Evolutionary conservation across 1,140 invertebrate genomes (phyloP).

Genomic region (Luehdorfia chinensis): DNA sequence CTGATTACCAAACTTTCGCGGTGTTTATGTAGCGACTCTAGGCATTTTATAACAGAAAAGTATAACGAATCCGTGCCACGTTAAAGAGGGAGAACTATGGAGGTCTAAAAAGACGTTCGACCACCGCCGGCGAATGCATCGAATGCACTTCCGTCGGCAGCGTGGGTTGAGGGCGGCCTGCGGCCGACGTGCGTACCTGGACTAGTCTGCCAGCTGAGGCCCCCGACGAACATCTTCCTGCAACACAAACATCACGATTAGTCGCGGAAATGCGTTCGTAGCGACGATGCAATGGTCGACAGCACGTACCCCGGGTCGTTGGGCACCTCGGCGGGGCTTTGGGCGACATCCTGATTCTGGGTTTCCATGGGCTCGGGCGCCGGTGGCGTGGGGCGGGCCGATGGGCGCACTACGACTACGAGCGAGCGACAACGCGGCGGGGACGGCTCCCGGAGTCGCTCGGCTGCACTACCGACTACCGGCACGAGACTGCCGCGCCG

Average conservation of each 20-base stretch:
- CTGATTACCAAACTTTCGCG: constrained; percentile 72
- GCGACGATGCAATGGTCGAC: constrained; percentile 37
- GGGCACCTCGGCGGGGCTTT: constrained; percentile 89
- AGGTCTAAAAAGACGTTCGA: constrained; percentile 38
- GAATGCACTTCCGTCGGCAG: constrained; percentile 53
- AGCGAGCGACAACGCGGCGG: constrained; percentile 80
- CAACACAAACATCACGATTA: constrained; percentile 80
- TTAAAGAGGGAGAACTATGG: constrained; percentile 32
- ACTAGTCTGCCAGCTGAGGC: constrained; percentile 99
- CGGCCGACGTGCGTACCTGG: constrained; percentile 88
- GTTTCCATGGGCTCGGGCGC: constrained; percentile 80
- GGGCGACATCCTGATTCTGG: constrained; percentile 85
- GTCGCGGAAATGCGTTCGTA: constrained; percentile 35
- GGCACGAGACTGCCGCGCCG: constrained; percentile 83
- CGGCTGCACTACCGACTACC: constrained; percentile 85
- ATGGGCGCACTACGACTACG: constrained; percentile 78
- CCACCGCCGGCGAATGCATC: constrained; percentile 50
- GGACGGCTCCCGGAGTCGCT: constrained; percentile 81
- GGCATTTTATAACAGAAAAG: constrained; percentile 50
- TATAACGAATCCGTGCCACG: constrained; percentile 28
- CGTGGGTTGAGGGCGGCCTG: constrained; percentile 38
- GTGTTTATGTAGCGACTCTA: constrained; percentile 52
- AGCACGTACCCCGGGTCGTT: constrained; percentile 91
- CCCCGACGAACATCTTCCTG: constrained; percentile 99
- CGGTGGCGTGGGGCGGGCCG: constrained; percentile 52